Evolutionary conservation across 2,113 vertebrate genomes (phyloP), one percentile per base, ranked within the genome.

Genomic region (Pyxicephalus adspersus): DNA sequence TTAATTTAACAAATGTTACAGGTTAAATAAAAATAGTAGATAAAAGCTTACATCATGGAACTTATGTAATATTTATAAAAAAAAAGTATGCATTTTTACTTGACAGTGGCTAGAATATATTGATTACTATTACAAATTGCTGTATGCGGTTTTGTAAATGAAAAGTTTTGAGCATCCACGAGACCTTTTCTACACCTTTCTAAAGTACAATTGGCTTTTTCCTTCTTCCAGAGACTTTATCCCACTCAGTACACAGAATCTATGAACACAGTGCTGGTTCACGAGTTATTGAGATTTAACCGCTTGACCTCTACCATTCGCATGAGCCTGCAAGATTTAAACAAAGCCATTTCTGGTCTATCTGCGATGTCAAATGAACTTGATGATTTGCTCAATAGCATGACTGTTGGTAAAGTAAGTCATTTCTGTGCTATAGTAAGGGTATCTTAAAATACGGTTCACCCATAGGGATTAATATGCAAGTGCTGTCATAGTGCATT

Each of bases 391-490:
- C 83, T 79, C 76, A 83, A 70, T 72, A 83, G 83, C 68, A 78
- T 85, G 55, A 82, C 83, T 76, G 79, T 85, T 38, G 84, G 83
- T 77, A 85, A 85, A 75, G 84, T 85, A 67, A 81, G 80, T 81
- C 50, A 81, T 81, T 81, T 81, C 61, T 26, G 61, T 64, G 29
- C 70, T 74, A 26, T 73, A 75, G 70, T 66, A 75, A 74, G 52
- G 31, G 63, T 57, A 38, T 31, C 71, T 66, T 61, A 75, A 73
- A 82, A 74, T 82, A 66, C 66, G 60, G 80, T 63, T 75, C 28
- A 38, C 52, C 78, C 71, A 66, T 66, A 34, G 71, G 60, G 80
- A 75, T 82, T 82, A 82, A 75, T 75, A 75, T 82, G 80, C 80
- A 82, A 66, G 51, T 38, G 71, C 80, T 82, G 80, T 75, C 80